A percentile compares a stretch with the other conserved stretches of the same genome.
Evolutionary conservation across 2,888 invertebrate genomes (phyloP).

Genomic region (Ommatoiulus sabulosus): DNA sequence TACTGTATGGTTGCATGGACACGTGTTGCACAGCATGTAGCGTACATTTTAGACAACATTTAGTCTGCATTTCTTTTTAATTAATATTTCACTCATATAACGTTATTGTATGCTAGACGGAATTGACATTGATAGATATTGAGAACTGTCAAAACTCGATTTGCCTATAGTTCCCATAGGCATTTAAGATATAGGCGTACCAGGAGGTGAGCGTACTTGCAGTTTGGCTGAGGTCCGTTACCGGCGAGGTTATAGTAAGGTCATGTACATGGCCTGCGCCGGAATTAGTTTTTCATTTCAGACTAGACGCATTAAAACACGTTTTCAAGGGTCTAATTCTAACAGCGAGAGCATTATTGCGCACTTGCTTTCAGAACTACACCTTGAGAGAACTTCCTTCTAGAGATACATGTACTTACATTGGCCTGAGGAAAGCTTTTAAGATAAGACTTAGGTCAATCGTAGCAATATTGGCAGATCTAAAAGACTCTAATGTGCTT

Average conservation of each 20-base stretch:
- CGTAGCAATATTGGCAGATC: too few species aligned
- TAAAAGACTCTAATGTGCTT: too few species aligned
- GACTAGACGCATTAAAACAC: background rate
- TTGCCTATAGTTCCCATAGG: too few species aligned
- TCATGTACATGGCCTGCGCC: background rate
- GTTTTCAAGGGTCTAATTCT: background rate
- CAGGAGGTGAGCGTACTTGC: background rate
- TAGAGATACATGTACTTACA: too few species aligned
- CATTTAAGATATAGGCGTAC: too few species aligned
- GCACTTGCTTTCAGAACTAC: background rate
- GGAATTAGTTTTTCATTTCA: background rate
- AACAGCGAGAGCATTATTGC: background rate
- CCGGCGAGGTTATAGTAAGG: background rate
- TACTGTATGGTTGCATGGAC: too few species aligned
- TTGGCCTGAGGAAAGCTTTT: background rate
- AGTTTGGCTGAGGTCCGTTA: background rate
- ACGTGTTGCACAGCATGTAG: background rate
- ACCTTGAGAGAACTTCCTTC: too few species aligned
- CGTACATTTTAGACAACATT: background rate
- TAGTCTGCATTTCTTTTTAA: background rate
- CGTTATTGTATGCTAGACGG: background rate
- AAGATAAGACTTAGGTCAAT: too few species aligned
- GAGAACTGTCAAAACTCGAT: background rate
- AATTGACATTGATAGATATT: background rate
- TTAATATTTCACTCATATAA: background rate